Conservation (phyloP, 2,113 vertebrate genomes). For the Falcunculus frontatus region DNA sequence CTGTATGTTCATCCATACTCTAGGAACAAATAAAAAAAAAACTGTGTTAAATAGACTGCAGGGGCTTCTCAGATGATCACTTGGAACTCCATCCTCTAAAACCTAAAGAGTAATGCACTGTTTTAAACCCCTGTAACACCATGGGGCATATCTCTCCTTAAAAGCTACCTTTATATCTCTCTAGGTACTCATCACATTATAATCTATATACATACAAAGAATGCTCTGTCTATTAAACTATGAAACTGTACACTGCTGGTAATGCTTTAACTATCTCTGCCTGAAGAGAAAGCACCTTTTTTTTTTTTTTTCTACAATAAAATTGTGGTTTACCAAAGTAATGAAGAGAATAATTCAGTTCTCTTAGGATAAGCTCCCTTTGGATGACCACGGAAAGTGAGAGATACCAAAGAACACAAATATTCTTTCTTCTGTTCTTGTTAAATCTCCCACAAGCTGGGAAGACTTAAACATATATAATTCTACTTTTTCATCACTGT, state of each 20-base stretch:
- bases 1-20: not conserved
- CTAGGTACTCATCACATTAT: not conserved
- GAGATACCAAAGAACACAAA: not conserved
- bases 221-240: not conserved
- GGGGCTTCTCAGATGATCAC: not conserved
- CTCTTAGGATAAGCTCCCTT: not conserved
- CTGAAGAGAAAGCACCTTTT: accelerated
- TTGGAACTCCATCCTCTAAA: not conserved
- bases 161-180: not conserved
- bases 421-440: not conserved
- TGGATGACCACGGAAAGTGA: not conserved
- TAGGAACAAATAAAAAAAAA: not conserved
- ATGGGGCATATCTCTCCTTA: not conserved
- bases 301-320: not conserved
- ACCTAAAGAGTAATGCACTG: not conserved
- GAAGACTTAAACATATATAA: not conserved
- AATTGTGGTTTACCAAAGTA: not conserved
- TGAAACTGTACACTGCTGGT: not conserved
- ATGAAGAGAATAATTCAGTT: not conserved
- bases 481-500: not conserved
- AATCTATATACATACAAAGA: not conserved
- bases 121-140: not conserved
- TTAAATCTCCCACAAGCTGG: accelerated
- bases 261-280: not conserved
- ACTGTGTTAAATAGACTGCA: not conserved